Evolutionary conservation across 1,140 invertebrate genomes (phyloP).

Genomic region (Zaprionus camerounensis): DNA sequence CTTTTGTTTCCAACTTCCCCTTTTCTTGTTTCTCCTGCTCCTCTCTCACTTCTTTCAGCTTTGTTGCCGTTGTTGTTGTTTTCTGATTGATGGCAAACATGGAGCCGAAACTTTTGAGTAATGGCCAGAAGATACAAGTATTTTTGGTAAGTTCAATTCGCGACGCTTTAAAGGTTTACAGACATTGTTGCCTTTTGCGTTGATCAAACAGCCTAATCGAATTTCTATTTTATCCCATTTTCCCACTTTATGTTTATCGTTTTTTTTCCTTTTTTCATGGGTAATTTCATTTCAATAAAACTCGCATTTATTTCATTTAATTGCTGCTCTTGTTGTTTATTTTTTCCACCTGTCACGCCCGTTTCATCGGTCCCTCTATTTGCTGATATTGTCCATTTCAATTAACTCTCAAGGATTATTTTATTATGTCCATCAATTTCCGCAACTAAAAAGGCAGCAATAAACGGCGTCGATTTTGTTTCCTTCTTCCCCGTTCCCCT

Average conservation of each 20-base stretch:
- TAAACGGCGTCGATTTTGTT: conserved; percentile 38
- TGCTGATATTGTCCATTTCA: conserved; percentile 68
- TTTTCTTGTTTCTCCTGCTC: neutral
- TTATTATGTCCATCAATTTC: conserved; percentile 83
- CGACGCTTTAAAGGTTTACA: conserved; percentile 30
- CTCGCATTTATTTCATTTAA: conserved; percentile 79
- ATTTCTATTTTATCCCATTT: conserved; percentile 18
- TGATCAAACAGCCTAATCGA: conserved; percentile 30
- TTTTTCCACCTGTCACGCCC: conserved; percentile 54
- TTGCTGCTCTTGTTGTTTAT: conserved; percentile 57
- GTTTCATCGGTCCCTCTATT: conserved; percentile 30
- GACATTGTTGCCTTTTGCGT: neutral
- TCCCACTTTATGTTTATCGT: neutral
- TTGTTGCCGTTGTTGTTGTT: conserved; percentile 34
- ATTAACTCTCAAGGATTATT: conserved; percentile 81
- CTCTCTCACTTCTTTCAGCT: conserved; percentile 57
- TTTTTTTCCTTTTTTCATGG: conserved; percentile 52
- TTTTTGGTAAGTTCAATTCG: conserved; percentile 60
- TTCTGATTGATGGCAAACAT: conserved; percentile 73
- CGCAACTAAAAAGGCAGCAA: conserved; percentile 74
- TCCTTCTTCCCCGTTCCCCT: conserved; percentile 3
- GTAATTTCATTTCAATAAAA: conserved; percentile 80
- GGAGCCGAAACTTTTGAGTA: conserved; percentile 50
- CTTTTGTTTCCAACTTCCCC: conserved; percentile 22
- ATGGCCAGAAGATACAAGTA: conserved; percentile 22